Conservation (phyloP, 1,140 invertebrate genomes). For the Apocrypta bakeri region DNA sequence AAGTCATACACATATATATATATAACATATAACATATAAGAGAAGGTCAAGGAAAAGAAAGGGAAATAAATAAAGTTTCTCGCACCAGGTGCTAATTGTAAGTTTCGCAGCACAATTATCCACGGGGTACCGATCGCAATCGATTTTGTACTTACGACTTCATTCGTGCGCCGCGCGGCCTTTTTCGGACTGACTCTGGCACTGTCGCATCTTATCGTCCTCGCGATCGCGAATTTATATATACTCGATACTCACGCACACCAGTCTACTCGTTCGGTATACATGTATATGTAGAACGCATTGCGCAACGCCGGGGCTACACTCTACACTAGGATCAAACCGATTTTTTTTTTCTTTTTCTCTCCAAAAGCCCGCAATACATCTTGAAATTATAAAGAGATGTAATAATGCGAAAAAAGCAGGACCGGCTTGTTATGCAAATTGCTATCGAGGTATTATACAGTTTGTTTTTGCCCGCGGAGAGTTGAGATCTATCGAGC, state of each 20-base stretch:
- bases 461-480: background rate
- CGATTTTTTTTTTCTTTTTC: background rate
- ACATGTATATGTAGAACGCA: no score
- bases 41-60: background rate
- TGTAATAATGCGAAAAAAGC: background rate
- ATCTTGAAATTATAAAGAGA: background rate
- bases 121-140: background rate
- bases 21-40: no score
- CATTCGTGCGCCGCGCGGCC: background rate
- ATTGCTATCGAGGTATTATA: background rate
- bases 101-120: background rate
- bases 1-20: no score
- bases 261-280: background rate
- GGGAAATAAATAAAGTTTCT: background rate
- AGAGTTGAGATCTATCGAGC: background rate
- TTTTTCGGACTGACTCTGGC: background rate
- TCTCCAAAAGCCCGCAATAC: background rate
- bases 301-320: no score
- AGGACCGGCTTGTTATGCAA: background rate
- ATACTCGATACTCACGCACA: no score
- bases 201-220: background rate
- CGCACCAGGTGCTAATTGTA: background rate
- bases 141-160: conserved; percentile 1
- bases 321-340: background rate
- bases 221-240: background rate